Evolutionary conservation across 2,888 invertebrate species (phyloP), one percentile per base, ranked within the genome.

Genomic region (Tinea trinotella): DNA sequence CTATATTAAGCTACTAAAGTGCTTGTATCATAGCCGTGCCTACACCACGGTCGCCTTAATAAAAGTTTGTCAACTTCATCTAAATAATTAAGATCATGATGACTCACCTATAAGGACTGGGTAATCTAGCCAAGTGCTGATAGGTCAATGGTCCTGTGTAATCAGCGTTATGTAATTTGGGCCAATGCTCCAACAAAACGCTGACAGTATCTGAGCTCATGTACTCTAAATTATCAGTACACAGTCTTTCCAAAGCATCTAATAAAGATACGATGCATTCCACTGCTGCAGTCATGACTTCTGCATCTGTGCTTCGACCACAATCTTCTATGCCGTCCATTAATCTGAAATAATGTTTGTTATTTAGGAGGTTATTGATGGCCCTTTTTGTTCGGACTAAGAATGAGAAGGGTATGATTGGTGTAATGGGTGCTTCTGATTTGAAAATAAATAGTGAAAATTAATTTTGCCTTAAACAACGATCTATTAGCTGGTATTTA

Each of bases 251-350:
- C 24, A 97, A 76, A 1, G 96, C 93, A 30, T 93, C 92, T 20
- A 97, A 79, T 58, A 97, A 87, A 0, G 94, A 92, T 3, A 94
- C 93, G 53, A 95, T 92, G 63, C 95, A 94, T 62, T 94, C 93
- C 0, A 94, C 92, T 59, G 94, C 93, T 0, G 93, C 92, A 52
- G 92, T 88, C n/a, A 95, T 83, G 3, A 93, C 90, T 57, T 90
- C 89, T 12, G 93, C 90, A 59, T 93, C 93, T 52, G 90, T 92
- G 58, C 92, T 92, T 60, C 92, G 90, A n/a, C 95, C 93, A 57
- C 95, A 95, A 77, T 97, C 97, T 76, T 96, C 95, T 70, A 97
- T 93, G 0, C 96, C 95, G 68, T 97, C 97, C 90, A 97, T 94
- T 62, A 96, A 92, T 64, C 97, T 85, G 56, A 0, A 63, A 66